Evolutionary conservation across 1,140 invertebrate species (phyloP).

Genomic region (Vanessa atalanta): DNA sequence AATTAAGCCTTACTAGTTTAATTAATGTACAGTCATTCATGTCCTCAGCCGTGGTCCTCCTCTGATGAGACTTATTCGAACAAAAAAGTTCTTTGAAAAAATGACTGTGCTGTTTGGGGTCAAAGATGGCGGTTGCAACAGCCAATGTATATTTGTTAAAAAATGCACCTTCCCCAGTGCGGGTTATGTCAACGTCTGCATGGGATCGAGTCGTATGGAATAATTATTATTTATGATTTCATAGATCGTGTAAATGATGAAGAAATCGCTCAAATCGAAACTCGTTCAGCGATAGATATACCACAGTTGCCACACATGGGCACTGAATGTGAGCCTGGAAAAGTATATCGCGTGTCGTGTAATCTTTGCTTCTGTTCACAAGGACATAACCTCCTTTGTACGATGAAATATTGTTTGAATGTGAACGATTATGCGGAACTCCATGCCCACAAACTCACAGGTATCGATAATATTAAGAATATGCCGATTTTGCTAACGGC

Average conservation of each 20-base stretch:
- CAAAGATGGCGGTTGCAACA: too few species aligned
- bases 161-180: background rate
- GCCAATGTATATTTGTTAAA: too few species aligned
- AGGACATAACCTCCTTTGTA: conserved; percentile 34
- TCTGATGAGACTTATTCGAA: too few species aligned
- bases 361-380: conserved; percentile 60
- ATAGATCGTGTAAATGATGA: conserved; percentile 27
- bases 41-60: too few species aligned
- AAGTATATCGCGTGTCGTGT: conserved; percentile 59
- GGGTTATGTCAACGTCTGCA: too few species aligned
- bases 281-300: conserved; percentile 7
- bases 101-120: too few species aligned
- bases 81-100: too few species aligned
- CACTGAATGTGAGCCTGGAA: conserved; percentile 36
- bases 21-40: background rate
- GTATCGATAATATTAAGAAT: too few species aligned
- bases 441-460: conserved; percentile 21
- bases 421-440: background rate
- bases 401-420: conserved; percentile 28
- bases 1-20: background rate
- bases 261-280: conserved; percentile 20
- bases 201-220: background rate
- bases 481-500: too few species aligned
- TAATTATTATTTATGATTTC: background rate
- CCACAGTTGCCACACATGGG: conserved; percentile 30